These are phyloP conservation scores for Pristis pectinata DNA, from an alignment of 2,797 vertebrate species.

Conservation along the genomic window DNA sequence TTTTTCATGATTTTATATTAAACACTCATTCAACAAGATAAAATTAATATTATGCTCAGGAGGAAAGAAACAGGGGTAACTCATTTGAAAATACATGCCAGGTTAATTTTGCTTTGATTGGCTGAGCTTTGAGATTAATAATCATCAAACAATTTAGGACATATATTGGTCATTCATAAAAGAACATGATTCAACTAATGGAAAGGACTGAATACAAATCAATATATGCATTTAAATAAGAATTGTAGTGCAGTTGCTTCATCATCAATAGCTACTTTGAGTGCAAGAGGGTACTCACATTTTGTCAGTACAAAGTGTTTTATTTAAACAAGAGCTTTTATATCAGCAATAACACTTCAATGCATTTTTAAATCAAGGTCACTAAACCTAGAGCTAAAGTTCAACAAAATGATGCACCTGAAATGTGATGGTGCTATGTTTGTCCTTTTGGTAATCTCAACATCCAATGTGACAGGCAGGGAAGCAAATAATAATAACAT, in stretches of 20 bases:
- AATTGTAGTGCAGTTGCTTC: neutral
- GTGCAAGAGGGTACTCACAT: neutral
- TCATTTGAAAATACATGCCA: neutral
- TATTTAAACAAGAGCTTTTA: neutral
- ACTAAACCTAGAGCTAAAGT: no score
- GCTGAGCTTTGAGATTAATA: neutral
- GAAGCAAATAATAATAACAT: no score
- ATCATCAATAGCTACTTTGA: neutral
- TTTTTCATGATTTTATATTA: no score
- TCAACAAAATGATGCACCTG: no score
- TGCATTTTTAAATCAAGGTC: neutral
- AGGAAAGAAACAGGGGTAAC: neutral
- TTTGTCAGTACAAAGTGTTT: neutral
- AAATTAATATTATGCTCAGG: no score
- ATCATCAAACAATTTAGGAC: neutral
- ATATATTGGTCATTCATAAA: neutral
- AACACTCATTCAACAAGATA: no score
- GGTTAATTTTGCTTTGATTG: neutral
- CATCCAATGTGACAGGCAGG: no score
- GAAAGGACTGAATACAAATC: neutral
- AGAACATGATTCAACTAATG: neutral
- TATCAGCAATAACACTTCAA: neutral
- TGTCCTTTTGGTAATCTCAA: no score
- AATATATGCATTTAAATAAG: neutral
- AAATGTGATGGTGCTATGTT: no score